These are phyloP conservation scores for Lottia gigantea DNA, from an alignment of 2,888 invertebrate species.

Conservation along the genomic window DNA sequence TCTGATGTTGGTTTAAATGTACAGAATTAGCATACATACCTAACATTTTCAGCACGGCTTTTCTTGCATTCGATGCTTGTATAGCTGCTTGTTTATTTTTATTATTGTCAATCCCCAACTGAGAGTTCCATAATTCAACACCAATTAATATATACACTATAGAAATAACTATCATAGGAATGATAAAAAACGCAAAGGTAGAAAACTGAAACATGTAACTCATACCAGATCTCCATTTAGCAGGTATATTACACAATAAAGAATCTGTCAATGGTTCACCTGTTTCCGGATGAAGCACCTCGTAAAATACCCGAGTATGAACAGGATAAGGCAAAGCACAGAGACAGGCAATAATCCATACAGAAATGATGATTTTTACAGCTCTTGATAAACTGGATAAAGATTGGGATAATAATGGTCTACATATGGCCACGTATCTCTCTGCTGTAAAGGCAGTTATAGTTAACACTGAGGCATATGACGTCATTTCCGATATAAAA, in stretches of 20 bases:
- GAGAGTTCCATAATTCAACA: slow-evolving; percentile 50
- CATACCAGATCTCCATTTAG: slow-evolving; percentile 47
- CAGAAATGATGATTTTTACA: slow-evolving; percentile 79
- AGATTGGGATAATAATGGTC: slow-evolving; percentile 84
- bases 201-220: slow-evolving; percentile 79
- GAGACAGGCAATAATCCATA: slow-evolving; percentile 82
- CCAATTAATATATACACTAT: slow-evolving; percentile 75
- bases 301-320: slow-evolving; percentile 55
- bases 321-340: slow-evolving; percentile 73
- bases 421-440: slow-evolving; percentile 88
- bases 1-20: no score
- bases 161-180: slow-evolving; percentile 79
- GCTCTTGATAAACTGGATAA: slow-evolving; percentile 87
- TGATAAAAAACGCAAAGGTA: slow-evolving; percentile 84
- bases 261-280: slow-evolving; percentile 48
- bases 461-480: slow-evolving; percentile 90
- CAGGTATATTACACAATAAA: slow-evolving; percentile 59
- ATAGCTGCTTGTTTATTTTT: slow-evolving; percentile 29
- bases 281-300: slow-evolving; percentile 42
- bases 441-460: slow-evolving; percentile 93
- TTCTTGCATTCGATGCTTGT: slow-evolving; percentile 40
- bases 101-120: slow-evolving; percentile 30
- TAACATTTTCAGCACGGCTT: slow-evolving; percentile 63
- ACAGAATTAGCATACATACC: slow-evolving; percentile 42
- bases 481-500: slow-evolving; percentile 74